phyloP scores from a whole-genome alignment of 2,797 vertebrate species.

The Psittacula derbiana region DNA sequence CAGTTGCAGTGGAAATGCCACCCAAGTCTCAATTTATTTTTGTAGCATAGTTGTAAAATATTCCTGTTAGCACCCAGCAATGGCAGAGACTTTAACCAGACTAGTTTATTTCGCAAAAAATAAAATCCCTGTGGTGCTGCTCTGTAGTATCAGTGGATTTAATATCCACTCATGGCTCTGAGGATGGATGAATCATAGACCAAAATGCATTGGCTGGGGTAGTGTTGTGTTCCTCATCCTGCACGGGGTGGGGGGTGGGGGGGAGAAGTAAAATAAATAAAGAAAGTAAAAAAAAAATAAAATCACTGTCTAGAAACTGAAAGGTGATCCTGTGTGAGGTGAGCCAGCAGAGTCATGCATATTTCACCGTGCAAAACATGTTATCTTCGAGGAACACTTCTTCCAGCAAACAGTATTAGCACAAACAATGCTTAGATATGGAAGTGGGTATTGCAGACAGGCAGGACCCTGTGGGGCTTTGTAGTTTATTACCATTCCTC shows the following conservation, averaged over 20 bases:
- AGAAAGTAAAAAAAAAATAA: background rate
- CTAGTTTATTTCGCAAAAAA: background rate
- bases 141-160: background rate
- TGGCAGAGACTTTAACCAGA: background rate
- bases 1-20: background rate
- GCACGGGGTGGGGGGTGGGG: background rate
- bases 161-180: background rate
- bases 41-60: background rate
- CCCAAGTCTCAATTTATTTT: background rate
- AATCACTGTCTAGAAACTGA: background rate
- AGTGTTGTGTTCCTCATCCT: background rate
- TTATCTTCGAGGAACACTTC: constrained; percentile 21
- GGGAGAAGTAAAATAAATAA: background rate
- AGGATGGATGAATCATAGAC: background rate
- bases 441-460: background rate
- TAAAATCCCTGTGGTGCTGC: background rate
- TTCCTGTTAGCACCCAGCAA: background rate
- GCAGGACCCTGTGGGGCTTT: background rate
- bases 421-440: background rate
- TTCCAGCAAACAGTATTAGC: constrained; percentile 30
- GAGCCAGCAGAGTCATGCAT: background rate
- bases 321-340: background rate
- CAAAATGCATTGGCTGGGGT: background rate
- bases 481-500: background rate
- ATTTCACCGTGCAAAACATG: constrained; percentile 21